These are phyloP conservation scores for Staurois parvus DNA, from an alignment of 2,797 vertebrate species.

Conservation along the genomic window DNA sequence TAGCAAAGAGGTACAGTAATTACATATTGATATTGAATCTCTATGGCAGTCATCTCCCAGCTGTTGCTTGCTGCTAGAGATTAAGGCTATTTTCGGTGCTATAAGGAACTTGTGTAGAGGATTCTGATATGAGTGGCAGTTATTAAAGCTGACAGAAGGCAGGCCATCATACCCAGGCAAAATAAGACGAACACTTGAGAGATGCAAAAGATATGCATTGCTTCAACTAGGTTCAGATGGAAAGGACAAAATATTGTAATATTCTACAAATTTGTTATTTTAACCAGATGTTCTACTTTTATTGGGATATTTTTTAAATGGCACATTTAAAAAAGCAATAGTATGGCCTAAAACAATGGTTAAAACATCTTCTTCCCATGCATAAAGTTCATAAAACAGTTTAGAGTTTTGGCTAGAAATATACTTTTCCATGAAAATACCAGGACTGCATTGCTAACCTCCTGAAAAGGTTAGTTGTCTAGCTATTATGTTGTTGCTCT, in stretches of 20 bases:
- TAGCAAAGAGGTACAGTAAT: conserved; percentile 30
- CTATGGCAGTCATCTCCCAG: conserved; percentile 27
- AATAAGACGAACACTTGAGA: neutral
- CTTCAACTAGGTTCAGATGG: neutral
- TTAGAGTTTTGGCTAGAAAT: too few species aligned
- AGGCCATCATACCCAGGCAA: conserved; percentile 17
- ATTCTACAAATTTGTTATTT: neutral
- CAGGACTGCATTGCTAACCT: too few species aligned
- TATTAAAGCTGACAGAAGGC: conserved; percentile 33
- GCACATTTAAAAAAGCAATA: too few species aligned
- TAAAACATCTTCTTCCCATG: too few species aligned
- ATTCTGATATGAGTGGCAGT: conserved; percentile 23
- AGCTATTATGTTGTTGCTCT: too few species aligned
- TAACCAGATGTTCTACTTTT: neutral
- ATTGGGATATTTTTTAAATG: too few species aligned
- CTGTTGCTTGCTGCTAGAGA: conserved; percentile 38
- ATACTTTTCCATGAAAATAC: too few species aligned
- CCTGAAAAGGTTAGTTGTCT: too few species aligned
- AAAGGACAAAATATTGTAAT: neutral
- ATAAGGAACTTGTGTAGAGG: conserved; percentile 30
- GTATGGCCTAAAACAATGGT: too few species aligned
- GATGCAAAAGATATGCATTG: conserved; percentile 5
- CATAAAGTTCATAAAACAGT: too few species aligned
- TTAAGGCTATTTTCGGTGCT: conserved; percentile 41
- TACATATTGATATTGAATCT: conserved; percentile 28